These are phyloP conservation scores for Sciurus vulgaris DNA, from an alignment of 2,797 vertebrate species.

Conservation along the genomic window DNA sequence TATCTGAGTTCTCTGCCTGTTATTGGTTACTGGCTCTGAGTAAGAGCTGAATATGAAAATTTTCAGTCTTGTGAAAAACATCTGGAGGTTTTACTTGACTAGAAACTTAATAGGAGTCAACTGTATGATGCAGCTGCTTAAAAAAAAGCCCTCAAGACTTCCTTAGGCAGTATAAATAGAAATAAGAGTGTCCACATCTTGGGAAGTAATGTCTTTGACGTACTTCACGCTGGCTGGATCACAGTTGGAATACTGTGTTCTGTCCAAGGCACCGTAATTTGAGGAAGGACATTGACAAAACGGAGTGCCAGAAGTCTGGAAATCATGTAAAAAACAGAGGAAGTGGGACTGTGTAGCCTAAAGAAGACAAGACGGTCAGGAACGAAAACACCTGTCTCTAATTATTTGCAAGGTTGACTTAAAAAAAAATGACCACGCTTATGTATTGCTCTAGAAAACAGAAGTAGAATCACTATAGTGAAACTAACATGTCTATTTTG, in stretches of 20 bases:
- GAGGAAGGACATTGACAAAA: slow-evolving; percentile 41
- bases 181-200: slow-evolving; percentile 51
- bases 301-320: slow-evolving; percentile 65
- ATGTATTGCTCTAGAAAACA: slow-evolving; percentile 43
- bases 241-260: slow-evolving; percentile 65
- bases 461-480: neutral
- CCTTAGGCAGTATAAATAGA: slow-evolving; percentile 70
- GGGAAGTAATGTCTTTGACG: slow-evolving; percentile 65
- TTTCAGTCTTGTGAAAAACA: slow-evolving; percentile 73
- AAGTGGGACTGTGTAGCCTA: neutral
- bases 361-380: neutral
- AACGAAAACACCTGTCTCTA: slow-evolving; percentile 37
- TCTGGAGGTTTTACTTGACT: slow-evolving; percentile 72
- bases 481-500: slow-evolving; percentile 7
- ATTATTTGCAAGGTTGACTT: slow-evolving; percentile 53
- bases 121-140: slow-evolving; percentile 57
- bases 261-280: slow-evolving; percentile 62
- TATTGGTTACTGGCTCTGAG: slow-evolving; percentile 14
- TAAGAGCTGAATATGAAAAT: slow-evolving; percentile 47
- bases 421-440: neutral
- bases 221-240: slow-evolving; percentile 49
- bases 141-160: slow-evolving; percentile 5
- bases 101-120: slow-evolving; percentile 62
- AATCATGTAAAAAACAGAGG: slow-evolving; percentile 61
- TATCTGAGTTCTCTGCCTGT: neutral